Base-by-base conservation (phyloP, 2,888 invertebrate genomes). In the Galeopsomyia nigrocyanea region DNA sequence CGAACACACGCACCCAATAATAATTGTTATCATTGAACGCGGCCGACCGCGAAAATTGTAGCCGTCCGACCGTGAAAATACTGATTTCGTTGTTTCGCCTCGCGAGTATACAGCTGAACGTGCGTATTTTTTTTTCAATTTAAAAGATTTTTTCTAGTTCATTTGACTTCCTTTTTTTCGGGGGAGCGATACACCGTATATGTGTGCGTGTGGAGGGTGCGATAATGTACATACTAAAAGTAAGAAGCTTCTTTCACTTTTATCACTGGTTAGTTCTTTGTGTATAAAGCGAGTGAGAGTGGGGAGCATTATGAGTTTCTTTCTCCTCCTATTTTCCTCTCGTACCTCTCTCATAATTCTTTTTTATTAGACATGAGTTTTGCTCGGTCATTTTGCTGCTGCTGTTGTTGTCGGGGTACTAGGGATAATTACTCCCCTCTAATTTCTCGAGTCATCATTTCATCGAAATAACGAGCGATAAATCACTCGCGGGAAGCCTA, bases 31-130 rank as follows among this genome's bases (percentile, higher is more conserved):
- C 66, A 65, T 71, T 73, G 62, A 1, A n/a, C 13, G 64, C 56
- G 22, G 14, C 68, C 58, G 49, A 61, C 63, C 71, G 71, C 69
- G 69, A 69, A 71, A 71, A 72, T 72, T 68, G 69, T 67, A 69
- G 60, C 72, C 57, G 55, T 39, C 64, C 71, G 61, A 55, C 67
- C 71, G 61, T 76, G 69, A 75, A 77, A 77, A 77, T 75, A 65
- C 74, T 74, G 69, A 73, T 76, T 71, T 75, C 68, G 67, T 74
- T 75, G 74, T 73, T 75, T 74, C 73, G 58, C 50, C 51, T 46
- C 21, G 46, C 46, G 17, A 7, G 17, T 13, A 13, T 21, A 13
- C 21, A 19, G n/a, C 55, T 55, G 19, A 22, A 19, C 50, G 10
- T 31, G 50, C 16, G 26, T 26, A 46, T 21, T 19, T 16, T 47